Conservation (phyloP, 2,888 invertebrate genomes). For the Machimus atricapillus region DNA sequence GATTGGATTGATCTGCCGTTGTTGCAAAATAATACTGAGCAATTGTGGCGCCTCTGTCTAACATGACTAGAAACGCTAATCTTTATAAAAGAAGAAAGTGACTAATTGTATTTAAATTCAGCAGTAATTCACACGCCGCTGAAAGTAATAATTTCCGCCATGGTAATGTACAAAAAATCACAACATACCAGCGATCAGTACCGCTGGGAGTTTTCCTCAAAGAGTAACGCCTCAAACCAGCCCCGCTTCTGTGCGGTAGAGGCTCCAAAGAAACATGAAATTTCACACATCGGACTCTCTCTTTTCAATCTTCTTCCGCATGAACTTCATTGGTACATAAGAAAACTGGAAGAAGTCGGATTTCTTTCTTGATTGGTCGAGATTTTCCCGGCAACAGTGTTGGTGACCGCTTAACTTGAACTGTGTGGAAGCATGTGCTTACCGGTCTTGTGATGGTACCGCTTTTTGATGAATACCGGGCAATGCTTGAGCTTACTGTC, state of each 20-base stretch:
- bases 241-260: background rate
- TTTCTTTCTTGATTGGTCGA: constrained; percentile 11
- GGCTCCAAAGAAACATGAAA: background rate
- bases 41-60: background rate
- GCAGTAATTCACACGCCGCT: background rate
- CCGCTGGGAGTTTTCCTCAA: constrained; percentile 11
- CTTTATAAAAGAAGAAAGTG: background rate
- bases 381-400: background rate
- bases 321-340: constrained; percentile 20
- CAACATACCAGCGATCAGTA: background rate
- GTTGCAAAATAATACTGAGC: background rate
- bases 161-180: constrained; percentile 12
- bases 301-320: constrained; percentile 19
- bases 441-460: constrained; percentile 2
- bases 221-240: constrained; percentile 3
- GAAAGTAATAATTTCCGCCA: constrained; percentile 18
- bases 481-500: background rate
- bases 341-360: constrained; percentile 5
- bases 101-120: constrained; percentile 21
- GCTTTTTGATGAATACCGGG: constrained; percentile 4
- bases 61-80: background rate
- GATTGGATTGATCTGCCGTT: background rate
- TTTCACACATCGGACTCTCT: background rate
- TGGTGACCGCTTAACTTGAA: background rate
- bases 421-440: background rate